Percentiles rank a stretch among this genome's conserved stretches.
Evolutionary conservation across 2,113 vertebrate genomes (phyloP).

Genomic region (Melanerpes aurifrons): DNA sequence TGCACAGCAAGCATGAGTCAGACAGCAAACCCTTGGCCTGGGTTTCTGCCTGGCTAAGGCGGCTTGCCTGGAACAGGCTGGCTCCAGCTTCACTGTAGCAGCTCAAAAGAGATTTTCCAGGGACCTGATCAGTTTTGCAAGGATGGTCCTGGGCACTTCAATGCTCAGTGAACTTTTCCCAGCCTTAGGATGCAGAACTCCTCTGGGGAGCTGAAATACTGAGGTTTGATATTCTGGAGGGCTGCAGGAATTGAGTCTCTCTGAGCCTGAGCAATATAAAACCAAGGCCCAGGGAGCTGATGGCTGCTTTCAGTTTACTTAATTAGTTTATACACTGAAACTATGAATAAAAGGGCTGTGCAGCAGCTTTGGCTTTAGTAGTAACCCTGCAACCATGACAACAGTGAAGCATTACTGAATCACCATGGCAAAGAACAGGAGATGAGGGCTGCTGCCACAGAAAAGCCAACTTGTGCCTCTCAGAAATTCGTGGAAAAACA

Average conservation of each 20-base stretch:
- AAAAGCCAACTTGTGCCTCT: neutral
- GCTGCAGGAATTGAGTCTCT: neutral
- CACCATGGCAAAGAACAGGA: slow-evolving; percentile 62
- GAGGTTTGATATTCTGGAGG: neutral
- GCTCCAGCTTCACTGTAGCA: neutral
- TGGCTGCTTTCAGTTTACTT: slow-evolving; percentile 43
- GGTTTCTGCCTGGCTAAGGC: neutral
- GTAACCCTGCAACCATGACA: slow-evolving; percentile 71
- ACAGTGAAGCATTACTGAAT: slow-evolving; percentile 61
- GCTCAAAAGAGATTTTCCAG: slow-evolving; percentile 25
- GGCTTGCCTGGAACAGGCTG: neutral
- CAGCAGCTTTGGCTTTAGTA: slow-evolving; percentile 47
- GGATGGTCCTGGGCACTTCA: neutral
- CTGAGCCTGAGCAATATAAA: neutral
- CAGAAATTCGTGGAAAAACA: neutral
- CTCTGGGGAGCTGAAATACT: neutral
- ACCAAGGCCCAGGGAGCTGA: slow-evolving; percentile 28
- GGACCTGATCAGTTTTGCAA: neutral
- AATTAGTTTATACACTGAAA: slow-evolving; percentile 56
- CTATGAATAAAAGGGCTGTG: slow-evolving; percentile 63
- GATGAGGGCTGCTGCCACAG: neutral
- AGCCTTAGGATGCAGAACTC: neutral
- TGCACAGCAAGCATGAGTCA: neutral
- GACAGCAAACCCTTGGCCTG: neutral
- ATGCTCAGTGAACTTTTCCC: neutral